Evolutionary conservation across 2,888 invertebrate species (phyloP).

Genomic region (Heliconius ismenius): DNA sequence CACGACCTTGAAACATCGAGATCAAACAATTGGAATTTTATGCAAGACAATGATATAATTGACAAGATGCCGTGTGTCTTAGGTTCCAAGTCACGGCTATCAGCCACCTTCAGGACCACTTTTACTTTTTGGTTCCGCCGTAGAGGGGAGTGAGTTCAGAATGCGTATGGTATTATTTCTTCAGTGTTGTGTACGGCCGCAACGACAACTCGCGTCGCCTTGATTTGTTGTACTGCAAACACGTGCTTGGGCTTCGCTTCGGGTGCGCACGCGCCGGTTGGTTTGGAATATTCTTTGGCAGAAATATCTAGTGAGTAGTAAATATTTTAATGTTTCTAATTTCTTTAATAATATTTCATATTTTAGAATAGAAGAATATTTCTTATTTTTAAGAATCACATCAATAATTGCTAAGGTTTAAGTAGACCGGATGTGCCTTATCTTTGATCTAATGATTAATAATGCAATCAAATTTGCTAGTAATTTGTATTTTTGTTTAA

Average conservation of each 20-base stretch:
- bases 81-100: slow-evolving; percentile 59
- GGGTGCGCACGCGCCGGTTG: slow-evolving; percentile 22
- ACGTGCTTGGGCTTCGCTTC: slow-evolving; percentile 32
- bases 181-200: slow-evolving; percentile 56
- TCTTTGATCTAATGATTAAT: background rate
- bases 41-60: slow-evolving; percentile 54
- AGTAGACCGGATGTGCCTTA: background rate
- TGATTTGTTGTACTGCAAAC: slow-evolving; percentile 29
- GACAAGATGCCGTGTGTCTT: slow-evolving; percentile 46
- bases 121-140: slow-evolving; percentile 67
- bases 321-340: background rate
- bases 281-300: slow-evolving; percentile 14
- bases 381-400: background rate
- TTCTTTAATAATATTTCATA: background rate
- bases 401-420: background rate
- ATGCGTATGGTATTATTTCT: slow-evolving; percentile 44
- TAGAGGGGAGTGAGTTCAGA: slow-evolving; percentile 48
- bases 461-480: background rate
- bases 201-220: slow-evolving; percentile 47
- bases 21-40: slow-evolving; percentile 49
- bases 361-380: no score
- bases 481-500: background rate
- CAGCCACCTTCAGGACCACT: slow-evolving; percentile 73
- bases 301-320: background rate
- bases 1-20: slow-evolving; percentile 22